Conservation (phyloP, 2,797 vertebrate genomes). For the Rhinophrynus dorsalis region DNA sequence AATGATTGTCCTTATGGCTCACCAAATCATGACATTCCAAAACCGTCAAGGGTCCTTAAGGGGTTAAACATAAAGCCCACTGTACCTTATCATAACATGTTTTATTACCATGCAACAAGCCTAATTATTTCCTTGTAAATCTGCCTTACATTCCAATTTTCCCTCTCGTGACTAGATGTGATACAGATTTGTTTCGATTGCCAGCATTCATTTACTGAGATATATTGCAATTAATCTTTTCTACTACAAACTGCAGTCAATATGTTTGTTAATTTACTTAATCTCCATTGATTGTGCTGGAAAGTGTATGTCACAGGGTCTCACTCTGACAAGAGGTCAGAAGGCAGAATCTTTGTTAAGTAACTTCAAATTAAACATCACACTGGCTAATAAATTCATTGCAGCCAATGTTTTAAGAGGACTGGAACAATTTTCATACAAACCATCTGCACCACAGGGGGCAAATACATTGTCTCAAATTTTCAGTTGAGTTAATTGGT, state of each 20-base stretch:
- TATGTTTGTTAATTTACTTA: conserved; percentile 41
- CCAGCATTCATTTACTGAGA: conserved; percentile 12
- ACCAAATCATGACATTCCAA: too few relatives aligned
- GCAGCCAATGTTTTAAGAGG: neutral
- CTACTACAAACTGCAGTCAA: conserved; percentile 1
- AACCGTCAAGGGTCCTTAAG: too few relatives aligned
- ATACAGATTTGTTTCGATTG: conserved; percentile 22
- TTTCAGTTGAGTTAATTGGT: neutral
- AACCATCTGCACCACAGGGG: too few relatives aligned
- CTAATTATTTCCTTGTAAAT: neutral
- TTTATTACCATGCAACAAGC: conserved; percentile 4
- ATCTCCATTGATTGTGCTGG: conserved; percentile 30
- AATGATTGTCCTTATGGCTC: too few relatives aligned
- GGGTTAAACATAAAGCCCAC: too few relatives aligned
- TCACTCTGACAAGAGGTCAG: neutral
- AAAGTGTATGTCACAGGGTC: conserved; percentile 9
- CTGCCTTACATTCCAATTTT: conserved; percentile 11
- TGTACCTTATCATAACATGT: too few relatives aligned
- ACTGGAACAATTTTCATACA: neutral
- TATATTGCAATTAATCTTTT: conserved; percentile 32
- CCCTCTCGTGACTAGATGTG: conserved; percentile 24
- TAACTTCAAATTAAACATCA: neutral
- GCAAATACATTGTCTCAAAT: neutral
- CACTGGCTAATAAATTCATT: neutral
- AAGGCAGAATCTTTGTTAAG: neutral